These are phyloP conservation scores for Seira ritae DNA, from an alignment of 2,888 invertebrate genomes.

Conservation along the genomic window DNA sequence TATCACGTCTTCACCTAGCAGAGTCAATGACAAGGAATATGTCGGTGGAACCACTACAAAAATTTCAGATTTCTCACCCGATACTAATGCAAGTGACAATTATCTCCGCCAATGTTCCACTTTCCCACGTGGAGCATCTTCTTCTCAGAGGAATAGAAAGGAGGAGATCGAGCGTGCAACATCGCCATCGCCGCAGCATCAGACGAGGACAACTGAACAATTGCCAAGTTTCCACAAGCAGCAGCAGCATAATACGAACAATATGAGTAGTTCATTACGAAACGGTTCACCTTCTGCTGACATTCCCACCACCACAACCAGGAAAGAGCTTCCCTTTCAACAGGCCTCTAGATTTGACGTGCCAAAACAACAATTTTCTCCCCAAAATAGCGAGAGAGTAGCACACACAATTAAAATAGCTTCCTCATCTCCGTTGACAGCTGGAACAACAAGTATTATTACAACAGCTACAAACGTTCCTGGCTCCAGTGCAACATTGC, in stretches of 20 bases:
- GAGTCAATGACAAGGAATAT: slow-evolving; percentile 40
- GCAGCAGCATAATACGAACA: slow-evolving; percentile 27
- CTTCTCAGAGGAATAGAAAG: slow-evolving; percentile 6
- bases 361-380: slow-evolving; percentile 43
- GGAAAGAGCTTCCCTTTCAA: slow-evolving; percentile 8
- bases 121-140: slow-evolving; percentile 63
- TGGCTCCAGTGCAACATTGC: slow-evolving; percentile 65
- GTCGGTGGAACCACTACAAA: slow-evolving; percentile 23
- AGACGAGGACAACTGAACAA: slow-evolving; percentile 43
- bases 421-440: no score
- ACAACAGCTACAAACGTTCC: slow-evolving; percentile 30
- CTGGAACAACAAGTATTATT: slow-evolving; percentile 6
- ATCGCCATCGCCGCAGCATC: background rate
- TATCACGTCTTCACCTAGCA: slow-evolving; percentile 7
- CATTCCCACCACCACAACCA: slow-evolving; percentile 34
- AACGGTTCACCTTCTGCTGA: slow-evolving; percentile 48
- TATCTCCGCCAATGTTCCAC: slow-evolving; percentile 66
- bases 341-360: slow-evolving; percentile 11
- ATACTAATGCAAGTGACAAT: slow-evolving; percentile 47
- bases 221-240: slow-evolving; percentile 53
- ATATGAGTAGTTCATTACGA: background rate
- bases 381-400: slow-evolving; percentile 31
- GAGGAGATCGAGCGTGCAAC: slow-evolving; percentile 24
- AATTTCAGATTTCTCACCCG: slow-evolving; percentile 12
- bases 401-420: slow-evolving; percentile 52